Percentiles rank a stretch among this genome's conserved stretches.
Evolutionary conservation across 1,140 invertebrate genomes (phyloP).

Genomic region (Mycetomoellerius zeteki): DNA sequence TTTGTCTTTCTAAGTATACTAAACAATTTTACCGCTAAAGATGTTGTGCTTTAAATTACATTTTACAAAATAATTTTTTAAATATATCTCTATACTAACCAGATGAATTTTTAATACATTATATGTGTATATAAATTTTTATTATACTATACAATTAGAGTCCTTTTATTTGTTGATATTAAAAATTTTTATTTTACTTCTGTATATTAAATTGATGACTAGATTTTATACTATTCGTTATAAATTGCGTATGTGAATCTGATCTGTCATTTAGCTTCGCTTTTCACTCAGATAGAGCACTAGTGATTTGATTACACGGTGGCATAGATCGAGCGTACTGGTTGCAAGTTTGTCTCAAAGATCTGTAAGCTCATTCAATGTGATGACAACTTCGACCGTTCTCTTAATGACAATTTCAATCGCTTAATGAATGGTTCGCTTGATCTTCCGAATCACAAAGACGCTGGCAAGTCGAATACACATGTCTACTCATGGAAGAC

Average conservation of each 20-base stretch:
- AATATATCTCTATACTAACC: not conserved
- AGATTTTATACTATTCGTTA: not conserved
- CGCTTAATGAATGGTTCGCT: conserved; percentile 65
- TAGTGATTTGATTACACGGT: conserved; percentile 43
- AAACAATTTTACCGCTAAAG: not conserved
- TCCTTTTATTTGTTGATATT: not conserved
- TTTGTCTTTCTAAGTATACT: not conserved
- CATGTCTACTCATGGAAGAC: conserved; percentile 45
- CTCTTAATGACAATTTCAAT: conserved; percentile 68
- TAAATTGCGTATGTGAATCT: not conserved
- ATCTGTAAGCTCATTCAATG: conserved; percentile 30
- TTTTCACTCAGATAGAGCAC: not conserved
- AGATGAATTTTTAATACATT: not conserved
- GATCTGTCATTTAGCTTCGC: conserved; percentile 2
- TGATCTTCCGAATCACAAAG: conserved; percentile 52
- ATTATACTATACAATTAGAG: no score
- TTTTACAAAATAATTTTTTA: conserved; percentile 3
- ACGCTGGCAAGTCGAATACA: conserved; percentile 51
- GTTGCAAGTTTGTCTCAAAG: conserved; percentile 7
- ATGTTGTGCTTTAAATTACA: not conserved
- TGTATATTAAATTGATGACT: not conserved
- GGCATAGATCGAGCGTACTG: conserved; percentile 38
- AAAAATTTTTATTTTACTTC: not conserved
- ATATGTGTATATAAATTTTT: no score
- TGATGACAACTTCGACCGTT: conserved; percentile 43